Evolutionary conservation across 2,888 invertebrate genomes (phyloP).

Genomic region (Sinhomidia bicolor): DNA sequence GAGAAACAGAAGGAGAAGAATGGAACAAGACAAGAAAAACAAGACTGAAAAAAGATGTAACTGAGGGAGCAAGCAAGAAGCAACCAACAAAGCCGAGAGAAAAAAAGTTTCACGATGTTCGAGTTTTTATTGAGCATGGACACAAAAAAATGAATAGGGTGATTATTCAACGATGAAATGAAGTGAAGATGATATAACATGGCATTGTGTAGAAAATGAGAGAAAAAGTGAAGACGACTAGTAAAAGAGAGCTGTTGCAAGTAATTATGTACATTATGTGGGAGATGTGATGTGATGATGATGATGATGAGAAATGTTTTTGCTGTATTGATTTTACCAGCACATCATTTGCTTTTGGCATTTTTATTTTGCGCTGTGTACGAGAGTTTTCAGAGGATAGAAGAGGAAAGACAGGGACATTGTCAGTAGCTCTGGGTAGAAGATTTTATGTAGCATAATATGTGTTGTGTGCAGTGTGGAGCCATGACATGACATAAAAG

Average conservation of each 20-base stretch:
- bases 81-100: too few relatives aligned
- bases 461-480: too few relatives aligned
- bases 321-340: neutral
- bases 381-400: neutral
- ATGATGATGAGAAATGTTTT: too few relatives aligned
- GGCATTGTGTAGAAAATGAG: neutral
- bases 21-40: neutral
- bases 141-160: neutral
- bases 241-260: too few relatives aligned
- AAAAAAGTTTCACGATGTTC: slow-evolving; percentile 22
- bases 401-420: neutral
- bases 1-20: neutral
- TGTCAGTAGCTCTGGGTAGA: too few relatives aligned
- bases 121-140: neutral
- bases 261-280: too few relatives aligned
- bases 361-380: neutral
- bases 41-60: too few relatives aligned
- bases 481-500: too few relatives aligned
- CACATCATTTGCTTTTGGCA: neutral
- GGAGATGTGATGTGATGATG: too few relatives aligned
- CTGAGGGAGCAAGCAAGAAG: neutral
- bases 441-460: too few relatives aligned
- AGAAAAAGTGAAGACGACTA: neutral
- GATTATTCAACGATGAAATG: slow-evolving; percentile 44
- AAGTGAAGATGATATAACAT: slow-evolving; percentile 51